phyloP scores from a whole-genome alignment of 1,140 invertebrate species.

The Orius laevigatus region DNA sequence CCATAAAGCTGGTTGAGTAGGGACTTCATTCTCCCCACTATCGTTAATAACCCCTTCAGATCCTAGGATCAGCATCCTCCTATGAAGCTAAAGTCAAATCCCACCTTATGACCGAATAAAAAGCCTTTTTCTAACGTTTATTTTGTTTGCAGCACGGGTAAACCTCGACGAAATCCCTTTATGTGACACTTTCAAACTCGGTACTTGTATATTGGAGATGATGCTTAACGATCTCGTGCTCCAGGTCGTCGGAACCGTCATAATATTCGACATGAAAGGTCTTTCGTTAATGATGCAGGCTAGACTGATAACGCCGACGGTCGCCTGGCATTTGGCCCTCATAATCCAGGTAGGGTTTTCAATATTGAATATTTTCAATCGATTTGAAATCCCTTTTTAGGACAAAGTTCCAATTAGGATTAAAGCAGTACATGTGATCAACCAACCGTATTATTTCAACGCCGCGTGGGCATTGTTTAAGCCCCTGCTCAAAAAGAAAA shows the following conservation, averaged over 20 bases:
- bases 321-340: constrained; percentile 20
- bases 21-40: no score
- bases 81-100: no score
- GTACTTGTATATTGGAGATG: constrained; percentile 25
- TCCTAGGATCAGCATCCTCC: no score
- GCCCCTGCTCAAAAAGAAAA: constrained; percentile 32
- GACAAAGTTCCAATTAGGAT: constrained; percentile 30
- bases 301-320: constrained; percentile 28
- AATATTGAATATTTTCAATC: not conserved
- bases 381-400: constrained; percentile 23
- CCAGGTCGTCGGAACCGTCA: constrained; percentile 29
- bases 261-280: constrained; percentile 31
- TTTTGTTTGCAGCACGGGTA: constrained; percentile 15
- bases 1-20: no score
- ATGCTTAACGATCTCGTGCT: constrained; percentile 29
- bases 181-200: constrained; percentile 19
- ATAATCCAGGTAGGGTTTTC: constrained; percentile 19
- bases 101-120: no score
- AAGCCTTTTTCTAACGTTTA: no score
- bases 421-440: constrained; percentile 30
- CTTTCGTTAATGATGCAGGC: constrained; percentile 29
- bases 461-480: constrained; percentile 29
- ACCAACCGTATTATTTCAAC: constrained; percentile 32
- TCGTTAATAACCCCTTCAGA: no score
- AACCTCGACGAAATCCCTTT: constrained; percentile 17